Conservation (phyloP, 2,113 vertebrate genomes). For the Oncorhynchus masou region DNA sequence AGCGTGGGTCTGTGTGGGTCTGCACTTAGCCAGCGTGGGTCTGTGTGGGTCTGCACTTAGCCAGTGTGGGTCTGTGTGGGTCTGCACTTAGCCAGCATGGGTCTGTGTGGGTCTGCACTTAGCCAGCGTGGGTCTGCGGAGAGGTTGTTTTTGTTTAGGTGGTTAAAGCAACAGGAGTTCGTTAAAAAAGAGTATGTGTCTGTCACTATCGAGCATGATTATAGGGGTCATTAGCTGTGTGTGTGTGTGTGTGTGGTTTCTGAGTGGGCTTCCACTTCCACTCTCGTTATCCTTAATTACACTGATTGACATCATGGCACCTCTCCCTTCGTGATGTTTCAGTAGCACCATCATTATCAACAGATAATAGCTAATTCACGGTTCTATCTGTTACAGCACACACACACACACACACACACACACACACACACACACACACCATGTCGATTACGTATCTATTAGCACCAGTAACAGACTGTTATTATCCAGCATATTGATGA, state of each 20-base stretch:
- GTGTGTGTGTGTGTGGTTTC: background rate
- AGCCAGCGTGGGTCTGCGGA: background rate
- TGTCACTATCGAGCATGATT: slow-evolving; percentile 57
- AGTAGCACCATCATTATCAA: background rate
- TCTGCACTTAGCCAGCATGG: too few species aligned
- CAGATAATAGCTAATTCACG: background rate
- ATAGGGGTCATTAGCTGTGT: slow-evolving; percentile 35
- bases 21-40: slow-evolving; percentile 21
- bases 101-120: too few species aligned
- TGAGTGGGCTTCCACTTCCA: background rate
- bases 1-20: too few species aligned
- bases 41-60: slow-evolving; percentile 23
- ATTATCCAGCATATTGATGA: background rate
- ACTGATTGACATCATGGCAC: background rate
- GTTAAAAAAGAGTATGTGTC: slow-evolving; percentile 35
- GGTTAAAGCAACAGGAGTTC: slow-evolving; percentile 40
- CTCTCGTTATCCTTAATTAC: slow-evolving; percentile 8
- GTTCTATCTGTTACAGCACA: background rate
- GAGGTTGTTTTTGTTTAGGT: slow-evolving; percentile 44
- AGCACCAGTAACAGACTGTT: background rate
- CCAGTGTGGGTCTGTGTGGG: background rate
- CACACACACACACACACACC: too few species aligned
- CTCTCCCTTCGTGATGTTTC: background rate
- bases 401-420: too few species aligned
- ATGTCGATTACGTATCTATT: too few species aligned